Base-by-base conservation (phyloP, 2,888 invertebrate genomes). In the Synanthedon andrenaeformis region DNA sequence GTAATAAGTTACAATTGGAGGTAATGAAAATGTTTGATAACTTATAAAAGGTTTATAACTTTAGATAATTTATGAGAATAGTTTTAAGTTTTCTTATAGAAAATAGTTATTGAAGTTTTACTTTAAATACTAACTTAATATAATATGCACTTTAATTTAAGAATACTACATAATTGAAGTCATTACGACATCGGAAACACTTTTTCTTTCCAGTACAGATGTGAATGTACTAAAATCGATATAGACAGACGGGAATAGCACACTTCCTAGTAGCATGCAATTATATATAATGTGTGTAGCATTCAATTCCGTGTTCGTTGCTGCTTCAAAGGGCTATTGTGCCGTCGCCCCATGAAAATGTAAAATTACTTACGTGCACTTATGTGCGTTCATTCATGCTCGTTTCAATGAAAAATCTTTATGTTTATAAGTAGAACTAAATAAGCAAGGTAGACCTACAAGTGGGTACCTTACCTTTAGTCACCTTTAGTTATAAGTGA, bases 181-280 rank as follows among this genome's bases (percentile, higher is more conserved):
- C 8, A 35, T 35, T 35, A 35, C 35, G 35, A 5, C 10, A 10
- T 35, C 8, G 35, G 35, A 35, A 35, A 10, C 35, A 35, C 2
- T 10, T 35, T 35, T 35, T 10, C 35, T 35, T 8, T 35, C 10
- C 10, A 35, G 35, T 35, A 35, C 3, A 35, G 35, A 23, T 23
- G 23, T 23, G 23, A 23, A 23, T 23, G 23, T 23, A 23, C 23
- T 23, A 23, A 23, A 45, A 56, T 55, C 52, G 55, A 53, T 52
- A 58, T 42, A 53, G 42, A 51, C 53, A 50, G 54, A 55, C 57
- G 53, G 52, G 58, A 58, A 56, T 54, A 49, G 53, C 57, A n/a
- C 53, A 52, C 57, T 58, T 58, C 45, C 12, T 52, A 53, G 57
- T 56, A 49, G 54, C 53, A 55, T 53, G 58, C 58, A 57, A 58